Base-by-base conservation (phyloP, 23 tunicate species). In the Styela plicata region DNA sequence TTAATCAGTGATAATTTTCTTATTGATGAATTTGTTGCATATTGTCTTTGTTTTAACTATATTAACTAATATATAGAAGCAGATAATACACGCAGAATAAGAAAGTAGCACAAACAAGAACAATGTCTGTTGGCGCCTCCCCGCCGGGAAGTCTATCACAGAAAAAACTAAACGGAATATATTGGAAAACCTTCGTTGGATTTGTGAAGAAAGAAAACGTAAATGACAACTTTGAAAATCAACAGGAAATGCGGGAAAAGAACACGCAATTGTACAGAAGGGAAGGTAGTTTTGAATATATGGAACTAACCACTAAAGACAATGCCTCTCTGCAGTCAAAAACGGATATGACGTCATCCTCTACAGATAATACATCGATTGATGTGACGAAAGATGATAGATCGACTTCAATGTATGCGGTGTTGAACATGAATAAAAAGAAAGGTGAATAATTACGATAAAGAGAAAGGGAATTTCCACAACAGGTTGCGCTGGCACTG, bases 221-320 rank as follows among this genome's bases (percentile, higher is more conserved):
- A 29, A 24, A 76, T 44, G 66, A 16, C 13, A 27, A 36, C 64
- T 21, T 10, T 57, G 81, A 53, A 36, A 71, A 22, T 36, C 16
- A 33, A 36, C 24, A 5, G 35, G 34, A 71, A 2, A 36, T 20
- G 66, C 13, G 31, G 30, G 71, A 67, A 25, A 29, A 67, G 71
- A 29, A 67, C 30, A 32, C 67, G 0, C 81, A 57, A 21, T 17
- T 76, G 24, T 27, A 25, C 0, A 24, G 31, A 18, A 52, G 81
- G 31, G 63, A 76, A 53, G 81, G 81, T 19, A 76, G 81, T 44
- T 76, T 76, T 53, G 81, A 76, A 27, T 76, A 76, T 44, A 76
- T 76, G 81, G 81, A 76, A 29, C 66, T 76, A 7, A 76, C 81
- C n/a, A n/a, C 81, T 2, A 76, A 44, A 53, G 81, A 44, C 26